Percentiles rank a stretch among this genome's conserved stretches.
Evolutionary conservation across 2,113 vertebrate genomes (phyloP).

Genomic region (Rhinoptilus africanus): DNA sequence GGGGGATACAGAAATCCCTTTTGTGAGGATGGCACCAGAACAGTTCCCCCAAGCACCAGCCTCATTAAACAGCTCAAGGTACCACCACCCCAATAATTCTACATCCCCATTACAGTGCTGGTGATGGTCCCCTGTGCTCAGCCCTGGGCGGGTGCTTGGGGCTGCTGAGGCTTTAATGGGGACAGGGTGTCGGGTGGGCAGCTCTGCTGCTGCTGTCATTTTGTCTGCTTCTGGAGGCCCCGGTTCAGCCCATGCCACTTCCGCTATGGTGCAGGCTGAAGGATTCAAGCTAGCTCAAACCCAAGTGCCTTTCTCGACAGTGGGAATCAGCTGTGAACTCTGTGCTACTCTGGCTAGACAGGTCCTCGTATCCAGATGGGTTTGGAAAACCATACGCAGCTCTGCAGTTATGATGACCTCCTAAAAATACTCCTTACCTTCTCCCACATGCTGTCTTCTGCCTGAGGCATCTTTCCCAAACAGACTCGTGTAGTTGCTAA

Average conservation of each 20-base stretch:
- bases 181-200: neutral
- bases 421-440: conserved; percentile 12
- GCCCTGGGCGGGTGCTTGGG: neutral
- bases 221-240: neutral
- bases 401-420: neutral
- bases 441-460: conserved; percentile 5
- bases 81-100: neutral
- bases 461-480: conserved; percentile 25
- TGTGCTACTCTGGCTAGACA: neutral
- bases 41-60: neutral
- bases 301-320: neutral
- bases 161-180: neutral
- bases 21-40: neutral
- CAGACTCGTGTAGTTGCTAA: neutral
- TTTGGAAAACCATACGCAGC: neutral
- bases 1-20: neutral
- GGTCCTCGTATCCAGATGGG: neutral
- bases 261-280: neutral
- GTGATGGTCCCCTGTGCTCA: neutral
- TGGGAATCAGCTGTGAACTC: neutral
- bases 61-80: neutral
- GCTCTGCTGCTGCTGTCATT: neutral
- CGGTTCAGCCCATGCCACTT: neutral
- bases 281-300: neutral
- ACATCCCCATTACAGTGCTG: neutral